Evolutionary conservation across 1,140 invertebrate genomes (phyloP), one percentile per base, ranked within the genome.

Genomic region (Hesperophylax magnus): DNA sequence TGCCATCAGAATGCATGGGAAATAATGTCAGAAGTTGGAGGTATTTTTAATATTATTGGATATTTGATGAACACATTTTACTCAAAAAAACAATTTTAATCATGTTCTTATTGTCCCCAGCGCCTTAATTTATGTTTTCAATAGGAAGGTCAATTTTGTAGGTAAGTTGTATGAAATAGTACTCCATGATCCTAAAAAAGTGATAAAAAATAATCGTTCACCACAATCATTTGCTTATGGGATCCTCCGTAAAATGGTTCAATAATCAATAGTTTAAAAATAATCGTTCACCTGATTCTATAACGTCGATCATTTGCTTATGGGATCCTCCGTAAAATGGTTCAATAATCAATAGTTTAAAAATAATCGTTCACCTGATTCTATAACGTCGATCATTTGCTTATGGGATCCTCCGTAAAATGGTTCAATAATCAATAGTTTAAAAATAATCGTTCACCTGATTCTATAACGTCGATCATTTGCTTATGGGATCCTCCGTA

Each of bases 181-280:
- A 34, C 8, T 34, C 8, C 3, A 34, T 34, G 7, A 8, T 34
- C 8, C 3, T 3, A 34, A 34, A 34, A 27, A 34, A 34, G 34
- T 8, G 34, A 34, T 34, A 8, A 3, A 34, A 34, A 47, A 20
- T 9, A 11, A 71, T n/a, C 6, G 11, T 74, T 53, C 86, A 90
- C 90, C 85, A 93, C 92, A 56, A 94, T 91, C 18, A 95, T 86
- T 85, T 93, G 92, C 84, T 93, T 93, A 85, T 95, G 94, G 61
- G 94, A 95, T 24, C 94, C 94, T 14, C 93, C 93, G 87, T 93
- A 95, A 86, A 94, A 95, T 0, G 93, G 92, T 87, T 95, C 94
- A 61, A 91, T 88, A 52, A 91, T 86, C 60, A 89, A 82, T 76
- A 88, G 86, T 31, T 83, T 86, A 6, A n/a, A n/a, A n/a, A n/a